Base-by-base conservation (phyloP, 2,888 invertebrate genomes). In the Leptopilina myrica region DNA sequence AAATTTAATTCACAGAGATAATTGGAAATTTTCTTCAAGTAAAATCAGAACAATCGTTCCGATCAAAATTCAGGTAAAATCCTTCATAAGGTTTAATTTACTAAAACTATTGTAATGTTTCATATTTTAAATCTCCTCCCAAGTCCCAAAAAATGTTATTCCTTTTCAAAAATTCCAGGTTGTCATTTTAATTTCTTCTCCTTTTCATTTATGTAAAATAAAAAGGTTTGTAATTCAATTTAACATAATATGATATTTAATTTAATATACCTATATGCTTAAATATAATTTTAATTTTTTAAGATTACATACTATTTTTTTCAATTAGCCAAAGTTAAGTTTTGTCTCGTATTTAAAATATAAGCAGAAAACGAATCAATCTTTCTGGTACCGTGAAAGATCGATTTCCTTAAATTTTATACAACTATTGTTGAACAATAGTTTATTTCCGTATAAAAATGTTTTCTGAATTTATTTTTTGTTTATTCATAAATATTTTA, bases 401-500 rank as follows among this genome's bases (percentile, higher is more conserved):
- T 79, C 43, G 43, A 76, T 76, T 15, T 11, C n/a, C 15, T 12
- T 43, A 64, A 14, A 26, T 76, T 73, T 62, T 62, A 62, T 62
- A 62, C 62, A 62, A 9, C 62, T 62, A 62, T 62, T 62, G 62
- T 15, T 15, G 8, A 62, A 62, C 15, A 62, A 62, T 62, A 62
- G 62, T 62, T 15, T 33, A 33, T 33, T 33, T 9, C 9, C 20
- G 62, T 15, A 62, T 15, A 62, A 62, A 20, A 62, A 20, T 62
- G 20, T 62, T 62, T 62, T 62, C 62, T 62, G 8, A 59, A 59
- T n/a, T n/a, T 62, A 20, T 9, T n/a, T 20, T 20, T 20, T 20
- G 0, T 20, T 20, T 20, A 20, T 20, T 20, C 20, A 20, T 1
- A 20, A 2, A 20, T 20, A 62, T 20, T 20, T 62, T 62, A 62